A percentile compares a stretch with the other conserved stretches of the same genome.
These are phyloP conservation scores for Sphaeramia orbicularis DNA, from an alignment of 2,797 vertebrate genomes.

Conservation along the genomic window DNA sequence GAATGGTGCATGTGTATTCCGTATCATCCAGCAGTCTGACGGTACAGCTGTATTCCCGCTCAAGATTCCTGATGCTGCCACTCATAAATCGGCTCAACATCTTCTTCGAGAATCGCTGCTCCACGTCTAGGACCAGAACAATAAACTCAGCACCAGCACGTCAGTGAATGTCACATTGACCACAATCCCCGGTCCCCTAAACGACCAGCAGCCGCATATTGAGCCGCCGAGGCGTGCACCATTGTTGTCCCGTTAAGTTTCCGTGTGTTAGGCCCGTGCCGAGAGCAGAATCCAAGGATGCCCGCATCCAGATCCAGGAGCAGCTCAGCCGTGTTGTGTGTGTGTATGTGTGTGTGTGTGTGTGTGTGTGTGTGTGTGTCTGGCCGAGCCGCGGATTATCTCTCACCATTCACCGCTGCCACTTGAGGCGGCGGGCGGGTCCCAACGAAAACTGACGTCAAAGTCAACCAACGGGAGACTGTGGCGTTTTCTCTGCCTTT, in stretches of 20 bases:
- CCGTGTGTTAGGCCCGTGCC: slow-evolving; percentile 40
- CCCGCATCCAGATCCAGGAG: slow-evolving; percentile 76
- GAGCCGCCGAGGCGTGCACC: slow-evolving; percentile 64
- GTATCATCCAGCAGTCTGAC: slow-evolving; percentile 97
- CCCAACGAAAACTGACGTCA: slow-evolving; percentile 73
- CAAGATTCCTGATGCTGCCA: slow-evolving; percentile 97
- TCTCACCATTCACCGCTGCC: slow-evolving; percentile 79
- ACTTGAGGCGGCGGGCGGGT: slow-evolving; percentile 80
- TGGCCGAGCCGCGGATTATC: slow-evolving; percentile 64
- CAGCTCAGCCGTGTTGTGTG: slow-evolving; percentile 60
- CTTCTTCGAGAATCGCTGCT: slow-evolving; percentile 84
- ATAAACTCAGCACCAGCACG: slow-evolving; percentile 77
- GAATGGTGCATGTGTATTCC: slow-evolving; percentile 98
- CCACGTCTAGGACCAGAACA: slow-evolving; percentile 83
- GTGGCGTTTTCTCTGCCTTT: slow-evolving; percentile 11
- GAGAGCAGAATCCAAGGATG: slow-evolving; percentile 69
- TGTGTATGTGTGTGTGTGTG: slow-evolving; percentile 48
- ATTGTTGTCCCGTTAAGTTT: slow-evolving; percentile 77
- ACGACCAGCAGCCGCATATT: slow-evolving; percentile 64
- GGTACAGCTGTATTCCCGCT: slow-evolving; percentile 96
- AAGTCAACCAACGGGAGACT: slow-evolving; percentile 69
- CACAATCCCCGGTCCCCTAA: slow-evolving; percentile 65
- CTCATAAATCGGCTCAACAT: slow-evolving; percentile 99
- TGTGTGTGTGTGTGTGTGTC: slow-evolving; percentile 44
- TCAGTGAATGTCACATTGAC: slow-evolving; percentile 81